Conservation (phyloP, 2,888 invertebrate species). For the Neoscelio sp. region DNA sequence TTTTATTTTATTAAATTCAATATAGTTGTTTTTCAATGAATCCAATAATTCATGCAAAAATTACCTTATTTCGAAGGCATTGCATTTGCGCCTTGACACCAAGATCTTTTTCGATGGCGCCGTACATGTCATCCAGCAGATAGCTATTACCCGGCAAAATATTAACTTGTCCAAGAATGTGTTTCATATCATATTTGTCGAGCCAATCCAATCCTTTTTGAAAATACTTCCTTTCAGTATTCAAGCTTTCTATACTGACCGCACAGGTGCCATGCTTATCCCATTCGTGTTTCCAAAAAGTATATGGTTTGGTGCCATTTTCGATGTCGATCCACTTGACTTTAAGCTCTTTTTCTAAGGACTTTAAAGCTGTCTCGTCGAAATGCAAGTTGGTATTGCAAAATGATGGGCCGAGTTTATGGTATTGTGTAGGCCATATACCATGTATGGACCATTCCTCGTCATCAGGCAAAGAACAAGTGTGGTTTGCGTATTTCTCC, state of each 20-base stretch:
- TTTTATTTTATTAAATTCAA: no score
- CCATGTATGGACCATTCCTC: constrained; percentile 92
- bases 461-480: constrained; percentile 87
- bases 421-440: constrained; percentile 91
- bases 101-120: constrained; percentile 84
- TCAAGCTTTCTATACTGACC: constrained; percentile 84
- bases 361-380: constrained; percentile 85
- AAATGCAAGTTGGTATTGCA: constrained; percentile 89
- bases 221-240: constrained; percentile 89
- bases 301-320: constrained; percentile 84
- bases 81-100: constrained; percentile 87
- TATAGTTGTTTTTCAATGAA: constrained; percentile 1
- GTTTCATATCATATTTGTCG: constrained; percentile 86
- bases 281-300: constrained; percentile 93
- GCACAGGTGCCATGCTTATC: constrained; percentile 93
- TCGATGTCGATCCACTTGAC: constrained; percentile 90
- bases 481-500: constrained; percentile 85
- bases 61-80: constrained; percentile 85
- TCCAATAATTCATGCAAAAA: constrained; percentile 21
- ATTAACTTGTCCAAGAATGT: constrained; percentile 84
- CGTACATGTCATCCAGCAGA: constrained; percentile 81
- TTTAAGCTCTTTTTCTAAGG: constrained; percentile 85
- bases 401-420: constrained; percentile 87
- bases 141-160: constrained; percentile 84
- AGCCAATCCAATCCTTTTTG: constrained; percentile 86